phyloP scores from a whole-genome alignment of 2,888 invertebrate genomes.

The Tyria jacobaeae region DNA sequence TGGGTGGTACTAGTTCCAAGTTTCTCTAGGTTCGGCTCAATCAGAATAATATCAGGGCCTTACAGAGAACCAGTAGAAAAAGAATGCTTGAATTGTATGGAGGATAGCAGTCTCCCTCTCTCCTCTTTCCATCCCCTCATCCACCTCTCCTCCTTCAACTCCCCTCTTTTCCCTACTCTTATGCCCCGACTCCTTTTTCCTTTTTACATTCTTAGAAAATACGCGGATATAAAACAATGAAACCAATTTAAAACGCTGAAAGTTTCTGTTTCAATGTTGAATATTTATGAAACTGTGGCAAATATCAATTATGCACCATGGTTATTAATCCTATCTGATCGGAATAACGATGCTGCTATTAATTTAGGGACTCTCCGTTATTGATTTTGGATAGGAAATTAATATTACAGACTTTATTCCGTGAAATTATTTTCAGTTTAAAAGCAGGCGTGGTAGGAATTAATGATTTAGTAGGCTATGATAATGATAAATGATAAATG shows the following conservation, averaged over 20 bases:
- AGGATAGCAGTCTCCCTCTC: no score
- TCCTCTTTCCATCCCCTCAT: no score
- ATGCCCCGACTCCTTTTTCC: no score
- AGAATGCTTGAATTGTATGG: no score
- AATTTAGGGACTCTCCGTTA: slow-evolving; percentile 53
- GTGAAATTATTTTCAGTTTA: slow-evolving; percentile 27
- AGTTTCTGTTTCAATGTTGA: slow-evolving; percentile 64
- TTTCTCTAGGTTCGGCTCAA: no score
- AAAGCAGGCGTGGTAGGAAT: slow-evolving; percentile 16
- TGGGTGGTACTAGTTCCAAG: neutral
- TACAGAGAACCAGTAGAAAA: no score
- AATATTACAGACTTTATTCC: slow-evolving; percentile 32
- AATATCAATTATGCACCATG: slow-evolving; percentile 67
- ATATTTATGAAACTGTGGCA: slow-evolving; percentile 76
- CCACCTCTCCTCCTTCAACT: no score
- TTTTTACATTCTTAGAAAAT: slow-evolving; percentile 37
- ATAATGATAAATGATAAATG: no score
- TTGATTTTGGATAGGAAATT: slow-evolving; percentile 53
- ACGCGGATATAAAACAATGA: slow-evolving; percentile 41
- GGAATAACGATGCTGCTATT: slow-evolving; percentile 65
- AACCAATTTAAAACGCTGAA: slow-evolving; percentile 59
- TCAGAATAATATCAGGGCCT: no score
- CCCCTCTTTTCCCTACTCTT: no score
- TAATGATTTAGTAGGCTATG: slow-evolving; percentile 12
- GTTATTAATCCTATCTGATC: slow-evolving; percentile 70